These are phyloP conservation scores for Phrynocephalus vlangalii DNA, from an alignment of 2,797 vertebrate species.

Conservation along the genomic window DNA sequence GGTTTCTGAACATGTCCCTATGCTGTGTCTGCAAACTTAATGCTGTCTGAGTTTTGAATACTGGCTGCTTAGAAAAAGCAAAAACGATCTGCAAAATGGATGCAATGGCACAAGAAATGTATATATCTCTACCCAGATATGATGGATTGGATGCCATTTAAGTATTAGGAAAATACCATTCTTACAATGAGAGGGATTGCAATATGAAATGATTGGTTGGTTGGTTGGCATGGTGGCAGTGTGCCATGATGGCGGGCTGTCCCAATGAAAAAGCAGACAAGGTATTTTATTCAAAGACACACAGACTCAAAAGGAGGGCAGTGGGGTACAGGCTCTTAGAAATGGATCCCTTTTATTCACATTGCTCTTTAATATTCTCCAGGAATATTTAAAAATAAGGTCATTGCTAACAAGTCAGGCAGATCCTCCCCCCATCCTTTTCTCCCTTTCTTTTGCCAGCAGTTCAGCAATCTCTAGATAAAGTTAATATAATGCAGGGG, in stretches of 20 bases:
- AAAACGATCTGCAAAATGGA: neutral
- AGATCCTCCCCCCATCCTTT: neutral
- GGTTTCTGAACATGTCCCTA: neutral
- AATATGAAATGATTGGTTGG: neutral
- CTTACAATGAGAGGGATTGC: conserved; percentile 5
- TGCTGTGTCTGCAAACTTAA: neutral
- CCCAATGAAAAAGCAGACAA: neutral
- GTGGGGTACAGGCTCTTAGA: neutral
- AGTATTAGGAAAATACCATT: neutral
- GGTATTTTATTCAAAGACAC: conserved; percentile 31
- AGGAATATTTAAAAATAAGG: conserved; percentile 21
- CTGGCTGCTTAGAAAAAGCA: neutral
- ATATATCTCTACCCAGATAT: neutral
- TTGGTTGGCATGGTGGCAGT: neutral
- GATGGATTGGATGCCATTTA: neutral
- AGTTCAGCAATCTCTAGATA: conserved; percentile 52
- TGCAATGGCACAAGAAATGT: neutral
- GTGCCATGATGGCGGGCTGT: accelerated
- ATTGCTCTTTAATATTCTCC: conserved; percentile 53
- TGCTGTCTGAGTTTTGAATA: neutral
- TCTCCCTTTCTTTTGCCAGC: accelerated
- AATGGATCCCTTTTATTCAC: conserved; percentile 12
- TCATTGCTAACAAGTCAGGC: conserved; percentile 50
- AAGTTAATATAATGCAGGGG: conserved; percentile 48
- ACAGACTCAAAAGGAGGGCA: conserved; percentile 1